phyloP scores from a whole-genome alignment of 2,888 invertebrate species.

The Hipparchia sbordonii region DNA sequence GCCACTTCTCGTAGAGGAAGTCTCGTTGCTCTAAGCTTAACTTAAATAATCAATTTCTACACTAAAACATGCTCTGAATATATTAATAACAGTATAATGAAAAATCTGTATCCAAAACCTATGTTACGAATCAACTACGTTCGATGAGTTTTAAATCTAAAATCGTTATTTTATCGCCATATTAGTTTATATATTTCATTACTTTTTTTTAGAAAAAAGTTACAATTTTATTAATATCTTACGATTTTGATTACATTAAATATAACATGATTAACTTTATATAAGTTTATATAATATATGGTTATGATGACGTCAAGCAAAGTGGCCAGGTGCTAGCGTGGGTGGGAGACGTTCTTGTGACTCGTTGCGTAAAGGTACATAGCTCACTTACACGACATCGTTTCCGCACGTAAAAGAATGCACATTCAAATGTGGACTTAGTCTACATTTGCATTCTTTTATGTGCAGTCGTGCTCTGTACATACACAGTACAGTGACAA shows the following conservation, averaged over 20 bases:
- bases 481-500: too few species aligned
- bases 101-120: conserved; percentile 14
- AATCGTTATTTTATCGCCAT: conserved; percentile 18
- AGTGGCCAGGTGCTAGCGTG: conserved; percentile 78
- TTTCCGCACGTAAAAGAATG: too few species aligned
- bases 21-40: conserved; percentile 53
- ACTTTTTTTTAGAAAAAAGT: conserved; percentile 7
- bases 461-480: too few species aligned
- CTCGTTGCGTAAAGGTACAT: conserved; percentile 16
- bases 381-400: too few species aligned
- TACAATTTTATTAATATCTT: conserved; percentile 4
- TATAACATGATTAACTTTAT: neutral
- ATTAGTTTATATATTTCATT: neutral
- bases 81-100: conserved; percentile 32
- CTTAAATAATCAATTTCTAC: conserved; percentile 39
- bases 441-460: too few species aligned
- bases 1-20: conserved; percentile 62
- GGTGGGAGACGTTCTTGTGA: conserved; percentile 57
- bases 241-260: conserved; percentile 2
- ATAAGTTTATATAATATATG: conserved; percentile 4
- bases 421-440: too few species aligned
- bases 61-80: conserved; percentile 30
- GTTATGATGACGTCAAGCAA: conserved; percentile 43
- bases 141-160: conserved; percentile 6
- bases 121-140: conserved; percentile 7